Percentiles rank a stretch among this genome's conserved stretches.
Evolutionary conservation across 2,113 vertebrate species (phyloP).

Genomic region (Rhinogobius similis): DNA sequence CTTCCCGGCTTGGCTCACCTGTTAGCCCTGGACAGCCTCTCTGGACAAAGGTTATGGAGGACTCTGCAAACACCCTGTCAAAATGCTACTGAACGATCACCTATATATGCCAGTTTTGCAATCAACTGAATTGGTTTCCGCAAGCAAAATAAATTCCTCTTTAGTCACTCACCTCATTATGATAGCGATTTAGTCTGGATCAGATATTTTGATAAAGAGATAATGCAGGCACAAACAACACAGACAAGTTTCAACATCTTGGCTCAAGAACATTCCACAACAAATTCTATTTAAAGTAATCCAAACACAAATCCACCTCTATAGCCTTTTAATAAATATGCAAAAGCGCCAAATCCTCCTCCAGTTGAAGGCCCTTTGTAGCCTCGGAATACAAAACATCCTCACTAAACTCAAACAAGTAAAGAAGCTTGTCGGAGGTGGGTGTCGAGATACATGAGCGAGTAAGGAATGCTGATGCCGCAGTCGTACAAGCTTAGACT

Average conservation of each 20-base stretch:
- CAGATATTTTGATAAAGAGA: slow-evolving; percentile 37
- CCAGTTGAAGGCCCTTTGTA: background rate
- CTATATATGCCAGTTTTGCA: slow-evolving; percentile 4
- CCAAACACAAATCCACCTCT: slow-evolving; percentile 4
- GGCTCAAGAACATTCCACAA: slow-evolving; percentile 1
- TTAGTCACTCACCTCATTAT: slow-evolving; percentile 20
- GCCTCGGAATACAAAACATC: slow-evolving; percentile 1
- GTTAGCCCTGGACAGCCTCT: slow-evolving; percentile 14
- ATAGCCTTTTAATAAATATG: slow-evolving; percentile 1
- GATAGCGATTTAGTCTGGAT: slow-evolving; percentile 47
- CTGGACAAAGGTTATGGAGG: slow-evolving; percentile 21
- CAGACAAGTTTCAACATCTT: background rate
- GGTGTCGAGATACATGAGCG: background rate
- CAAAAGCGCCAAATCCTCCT: background rate
- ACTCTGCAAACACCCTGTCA: slow-evolving; percentile 8
- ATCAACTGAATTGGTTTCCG: slow-evolving; percentile 24
- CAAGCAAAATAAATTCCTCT: slow-evolving; percentile 13
- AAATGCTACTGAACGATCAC: background rate
- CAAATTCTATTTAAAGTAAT: slow-evolving; percentile 6
- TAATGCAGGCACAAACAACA: slow-evolving; percentile 34
- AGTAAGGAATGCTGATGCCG: slow-evolving; percentile 1
- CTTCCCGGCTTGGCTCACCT: slow-evolving; percentile 19
- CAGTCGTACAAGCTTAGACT: background rate
- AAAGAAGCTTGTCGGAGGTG: background rate
- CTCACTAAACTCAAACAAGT: slow-evolving; percentile 2